Evolutionary conservation across 1,140 invertebrate genomes (phyloP).

Genomic region (Drosophila pallidifrons): DNA sequence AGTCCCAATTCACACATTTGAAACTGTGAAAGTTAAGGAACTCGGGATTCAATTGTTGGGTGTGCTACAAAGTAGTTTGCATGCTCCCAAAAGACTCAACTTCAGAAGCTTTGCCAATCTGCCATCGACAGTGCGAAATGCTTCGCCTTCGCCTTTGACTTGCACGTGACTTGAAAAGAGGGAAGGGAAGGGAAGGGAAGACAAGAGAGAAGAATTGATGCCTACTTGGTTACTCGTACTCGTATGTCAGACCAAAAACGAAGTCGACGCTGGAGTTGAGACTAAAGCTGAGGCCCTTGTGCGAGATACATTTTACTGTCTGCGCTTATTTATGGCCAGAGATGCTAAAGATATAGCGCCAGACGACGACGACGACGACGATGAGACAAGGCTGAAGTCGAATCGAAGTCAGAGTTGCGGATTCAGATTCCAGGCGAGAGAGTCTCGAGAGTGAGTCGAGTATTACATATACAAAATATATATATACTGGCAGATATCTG

Average conservation of each 20-base stretch:
- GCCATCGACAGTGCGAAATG: slow-evolving; percentile 55
- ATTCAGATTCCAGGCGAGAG: slow-evolving; percentile 10
- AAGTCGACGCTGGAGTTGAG: slow-evolving; percentile 20
- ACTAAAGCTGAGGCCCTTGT: slow-evolving; percentile 41
- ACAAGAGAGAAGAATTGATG: slow-evolving; percentile 8
- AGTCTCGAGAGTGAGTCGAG: slow-evolving; percentile 18
- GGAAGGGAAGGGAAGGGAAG: neutral
- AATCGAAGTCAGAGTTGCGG: slow-evolving; percentile 6
- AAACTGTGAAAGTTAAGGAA: too few relatives aligned
- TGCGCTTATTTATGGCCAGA: slow-evolving; percentile 78
- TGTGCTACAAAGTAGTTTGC: slow-evolving; percentile 16
- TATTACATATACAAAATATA: neutral
- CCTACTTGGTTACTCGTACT: slow-evolving; percentile 47
- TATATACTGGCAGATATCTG: slow-evolving; percentile 52
- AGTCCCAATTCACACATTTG: neutral
- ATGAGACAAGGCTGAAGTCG: slow-evolving; percentile 14
- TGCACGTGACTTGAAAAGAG: slow-evolving; percentile 29
- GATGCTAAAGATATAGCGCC: slow-evolving; percentile 81
- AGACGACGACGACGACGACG: slow-evolving; percentile 62
- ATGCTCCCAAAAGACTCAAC: slow-evolving; percentile 37
- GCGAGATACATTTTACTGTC: slow-evolving; percentile 75
- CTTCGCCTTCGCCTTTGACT: slow-evolving; percentile 41
- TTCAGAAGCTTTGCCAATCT: slow-evolving; percentile 31
- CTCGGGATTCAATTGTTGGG: neutral
- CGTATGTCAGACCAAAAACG: slow-evolving; percentile 58